phyloP scores from a whole-genome alignment of 2,888 invertebrate species.

The Clostera curtula region DNA sequence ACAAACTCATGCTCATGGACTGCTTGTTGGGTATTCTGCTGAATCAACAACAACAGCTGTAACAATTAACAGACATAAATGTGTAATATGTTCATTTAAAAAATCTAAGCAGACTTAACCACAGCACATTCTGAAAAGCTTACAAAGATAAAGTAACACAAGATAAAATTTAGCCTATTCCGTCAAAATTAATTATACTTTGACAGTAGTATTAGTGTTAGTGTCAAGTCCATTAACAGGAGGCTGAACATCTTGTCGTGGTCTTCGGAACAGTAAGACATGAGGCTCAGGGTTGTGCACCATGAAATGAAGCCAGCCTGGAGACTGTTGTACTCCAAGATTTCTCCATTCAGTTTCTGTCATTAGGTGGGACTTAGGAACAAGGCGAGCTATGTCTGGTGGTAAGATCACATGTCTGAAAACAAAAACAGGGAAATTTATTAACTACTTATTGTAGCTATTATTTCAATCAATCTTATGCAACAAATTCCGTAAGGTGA shows the following conservation, averaged over 20 bases:
- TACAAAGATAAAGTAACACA: too few relatives aligned
- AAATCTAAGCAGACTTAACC: too few relatives aligned
- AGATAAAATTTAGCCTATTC: too few relatives aligned
- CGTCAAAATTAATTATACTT: conserved; percentile 39
- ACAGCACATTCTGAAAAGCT: too few relatives aligned
- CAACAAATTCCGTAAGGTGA: too few relatives aligned
- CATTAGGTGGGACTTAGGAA: conserved; percentile 93
- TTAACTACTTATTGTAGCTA: too few relatives aligned
- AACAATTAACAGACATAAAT: too few relatives aligned
- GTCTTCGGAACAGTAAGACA: conserved; percentile 86
- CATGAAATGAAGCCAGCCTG: conserved; percentile 90
- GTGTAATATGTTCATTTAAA: too few relatives aligned
- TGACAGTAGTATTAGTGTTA: conserved; percentile 41
- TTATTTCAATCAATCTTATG: too few relatives aligned
- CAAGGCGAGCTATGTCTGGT: conserved; percentile 86
- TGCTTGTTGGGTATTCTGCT: too few relatives aligned
- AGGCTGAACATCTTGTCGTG: conserved; percentile 44
- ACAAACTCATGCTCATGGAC: too few relatives aligned
- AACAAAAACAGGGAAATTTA: conserved; percentile 8
- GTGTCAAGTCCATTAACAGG: conserved; percentile 46
- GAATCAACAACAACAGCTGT: too few relatives aligned
- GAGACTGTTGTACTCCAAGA: conserved; percentile 95
- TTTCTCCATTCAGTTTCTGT: conserved; percentile 96
- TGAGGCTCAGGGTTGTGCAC: conserved; percentile 94
- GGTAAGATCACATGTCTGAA: conserved; percentile 93